Conservation (phyloP, 2,113 vertebrate species). For the Ahaetulla prasina region DNA sequence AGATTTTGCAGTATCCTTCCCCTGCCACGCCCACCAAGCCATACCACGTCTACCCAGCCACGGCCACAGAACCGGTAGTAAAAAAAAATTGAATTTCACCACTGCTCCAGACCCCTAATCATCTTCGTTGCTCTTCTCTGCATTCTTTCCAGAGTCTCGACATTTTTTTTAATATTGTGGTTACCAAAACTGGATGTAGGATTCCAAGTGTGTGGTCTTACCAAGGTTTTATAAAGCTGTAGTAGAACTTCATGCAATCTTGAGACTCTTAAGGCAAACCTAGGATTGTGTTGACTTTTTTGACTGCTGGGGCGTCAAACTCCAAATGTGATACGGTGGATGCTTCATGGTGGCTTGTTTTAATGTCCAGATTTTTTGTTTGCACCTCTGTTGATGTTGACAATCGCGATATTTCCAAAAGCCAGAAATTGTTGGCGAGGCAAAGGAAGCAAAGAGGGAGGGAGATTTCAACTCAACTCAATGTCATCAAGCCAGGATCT, state of each 20-base stretch:
- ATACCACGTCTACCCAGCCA: no score
- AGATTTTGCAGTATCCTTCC: no score
- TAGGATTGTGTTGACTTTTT: background rate
- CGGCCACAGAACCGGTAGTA: no score
- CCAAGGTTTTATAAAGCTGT: no score
- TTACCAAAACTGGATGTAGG: background rate
- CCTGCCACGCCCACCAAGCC: no score
- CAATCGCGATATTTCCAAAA: background rate
- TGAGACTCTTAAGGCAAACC: background rate
- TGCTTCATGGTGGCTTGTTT: background rate
- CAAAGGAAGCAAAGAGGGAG: background rate
- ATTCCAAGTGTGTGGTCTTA: no score
- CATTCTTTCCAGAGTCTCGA: background rate
- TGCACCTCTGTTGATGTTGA: background rate
- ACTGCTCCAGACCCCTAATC: background rate
- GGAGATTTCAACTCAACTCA: background rate
- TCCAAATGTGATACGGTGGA: background rate
- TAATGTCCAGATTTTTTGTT: background rate
- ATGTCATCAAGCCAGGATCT: background rate
- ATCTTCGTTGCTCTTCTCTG: no score
- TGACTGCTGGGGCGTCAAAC: background rate
- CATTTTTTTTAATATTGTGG: background rate
- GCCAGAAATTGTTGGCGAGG: background rate
- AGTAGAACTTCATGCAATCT: background rate
- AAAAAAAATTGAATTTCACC: no score